Conservation (phyloP, 2,113 vertebrate species). For the Onychorhynchus coronatus region DNA sequence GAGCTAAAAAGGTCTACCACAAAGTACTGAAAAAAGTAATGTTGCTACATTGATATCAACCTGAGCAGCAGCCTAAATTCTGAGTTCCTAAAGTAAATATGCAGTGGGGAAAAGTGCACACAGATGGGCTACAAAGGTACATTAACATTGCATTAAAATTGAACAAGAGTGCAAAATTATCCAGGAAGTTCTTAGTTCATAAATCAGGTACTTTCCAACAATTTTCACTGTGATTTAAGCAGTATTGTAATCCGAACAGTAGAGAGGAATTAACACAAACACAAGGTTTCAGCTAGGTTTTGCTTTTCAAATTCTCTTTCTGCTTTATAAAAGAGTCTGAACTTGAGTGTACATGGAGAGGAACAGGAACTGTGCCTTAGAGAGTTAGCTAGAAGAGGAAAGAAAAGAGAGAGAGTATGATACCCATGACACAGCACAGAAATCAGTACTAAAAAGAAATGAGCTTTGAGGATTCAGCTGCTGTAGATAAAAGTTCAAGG, state of each 20-base stretch:
- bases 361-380: background rate
- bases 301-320: background rate
- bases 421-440: background rate
- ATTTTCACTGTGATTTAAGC: background rate
- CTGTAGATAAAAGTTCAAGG: background rate
- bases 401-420: background rate
- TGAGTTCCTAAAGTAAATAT: background rate
- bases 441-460: background rate
- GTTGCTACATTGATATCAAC: background rate
- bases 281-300: background rate
- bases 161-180: background rate
- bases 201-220: background rate
- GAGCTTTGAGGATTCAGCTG: background rate
- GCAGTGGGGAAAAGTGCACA: background rate
- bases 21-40: background rate
- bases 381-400: background rate
- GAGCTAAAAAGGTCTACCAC: background rate
- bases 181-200: background rate
- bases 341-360: accelerated
- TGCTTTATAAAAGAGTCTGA: background rate
- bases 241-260: background rate
- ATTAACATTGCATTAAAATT: background rate
- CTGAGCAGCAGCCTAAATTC: background rate
- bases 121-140: background rate
- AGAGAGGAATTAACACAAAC: background rate